Evolutionary conservation across 2,888 invertebrate species (phyloP), one percentile per base, ranked within the genome.

Genomic region (Griposia aprilina): DNA sequence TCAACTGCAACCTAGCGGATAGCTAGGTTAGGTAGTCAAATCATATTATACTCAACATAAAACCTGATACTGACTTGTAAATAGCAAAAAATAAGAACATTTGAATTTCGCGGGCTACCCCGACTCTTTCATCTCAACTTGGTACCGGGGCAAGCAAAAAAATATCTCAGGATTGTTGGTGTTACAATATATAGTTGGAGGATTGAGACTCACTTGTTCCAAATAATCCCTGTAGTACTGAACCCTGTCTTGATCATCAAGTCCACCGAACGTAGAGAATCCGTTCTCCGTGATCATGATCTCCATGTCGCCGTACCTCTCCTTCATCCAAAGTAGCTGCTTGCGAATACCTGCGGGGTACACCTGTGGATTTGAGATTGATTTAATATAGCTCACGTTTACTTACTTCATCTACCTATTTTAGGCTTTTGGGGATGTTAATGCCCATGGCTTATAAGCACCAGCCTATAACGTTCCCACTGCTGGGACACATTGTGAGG

Each of bases 231-330:
- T 89, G 36, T 91, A 89, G 80, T 87, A 93, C 0, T 86, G 26
- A 0, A 93, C 74, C n/a, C 95, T 90, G 3, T 90, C 88, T 0
- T 85, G 70, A 68, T 96, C 96, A 4, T 94, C 84, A 0, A 94
- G 86, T 4, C 88, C 86, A 0, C 83, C 89, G 0, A 85, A 87
- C 0, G 26, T 86, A 1, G 94, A 84, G 68, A 90, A 93, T 0
- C 97, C 97, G 78, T 96, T 97, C 88, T 97, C 97, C 0, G 95
- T 94, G 60, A 97, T 93, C 30, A 95, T 75, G 55, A 97, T 45
- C 45, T 8, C 45, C 45, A 45, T 45, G 45, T 45, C 45, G 45
- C 45, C 45, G 45, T 45, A 45, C 4, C 65, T 52, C 13, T 87
- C 65, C 57, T 88, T 89, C 75, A 97, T 76, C 94, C 96, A 96